phyloP scores from a whole-genome alignment of 1,140 invertebrate species.

The Nixonia krombeini region DNA sequence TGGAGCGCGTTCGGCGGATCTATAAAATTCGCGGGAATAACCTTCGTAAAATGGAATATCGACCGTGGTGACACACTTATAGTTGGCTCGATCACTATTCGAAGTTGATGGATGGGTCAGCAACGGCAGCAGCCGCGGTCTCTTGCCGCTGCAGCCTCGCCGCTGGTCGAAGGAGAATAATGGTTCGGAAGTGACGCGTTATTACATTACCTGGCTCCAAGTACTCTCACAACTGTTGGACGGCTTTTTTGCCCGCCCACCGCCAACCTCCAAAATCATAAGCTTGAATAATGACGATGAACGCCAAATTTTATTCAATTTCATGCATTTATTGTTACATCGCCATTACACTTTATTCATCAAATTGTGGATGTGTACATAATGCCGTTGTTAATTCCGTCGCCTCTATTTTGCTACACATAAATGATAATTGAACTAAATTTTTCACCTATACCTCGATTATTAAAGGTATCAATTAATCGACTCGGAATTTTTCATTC shows the following conservation, averaged over 20 bases:
- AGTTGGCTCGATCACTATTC: constrained; percentile 30
- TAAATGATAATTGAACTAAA: too few relatives aligned
- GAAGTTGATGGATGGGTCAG: constrained; percentile 36
- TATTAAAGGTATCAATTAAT: too few relatives aligned
- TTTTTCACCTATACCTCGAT: too few relatives aligned
- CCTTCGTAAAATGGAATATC: constrained; percentile 32
- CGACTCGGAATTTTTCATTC: too few relatives aligned
- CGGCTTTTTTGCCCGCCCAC: constrained; percentile 16
- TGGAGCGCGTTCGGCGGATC: not conserved
- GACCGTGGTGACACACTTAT: constrained; percentile 31
- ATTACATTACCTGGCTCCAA: constrained; percentile 40
- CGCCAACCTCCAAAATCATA: constrained; percentile 35
- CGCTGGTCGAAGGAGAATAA: constrained; percentile 36
- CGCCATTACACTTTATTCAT: not conserved
- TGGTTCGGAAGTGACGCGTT: constrained; percentile 39
- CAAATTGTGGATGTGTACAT: too few relatives aligned
- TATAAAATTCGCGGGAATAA: constrained; percentile 3
- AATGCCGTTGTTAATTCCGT: too few relatives aligned
- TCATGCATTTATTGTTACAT: not conserved
- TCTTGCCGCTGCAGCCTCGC: constrained; percentile 12
- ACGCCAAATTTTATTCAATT: constrained; percentile 6
- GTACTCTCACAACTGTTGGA: constrained; percentile 40
- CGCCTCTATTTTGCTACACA: too few relatives aligned
- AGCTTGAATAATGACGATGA: constrained; percentile 37
- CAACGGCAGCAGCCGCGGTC: too few relatives aligned